Percentiles rank a stretch among this genome's conserved stretches.
phyloP scores from a whole-genome alignment of 2,113 vertebrate genomes.

The Callochromis pleurospilus region DNA sequence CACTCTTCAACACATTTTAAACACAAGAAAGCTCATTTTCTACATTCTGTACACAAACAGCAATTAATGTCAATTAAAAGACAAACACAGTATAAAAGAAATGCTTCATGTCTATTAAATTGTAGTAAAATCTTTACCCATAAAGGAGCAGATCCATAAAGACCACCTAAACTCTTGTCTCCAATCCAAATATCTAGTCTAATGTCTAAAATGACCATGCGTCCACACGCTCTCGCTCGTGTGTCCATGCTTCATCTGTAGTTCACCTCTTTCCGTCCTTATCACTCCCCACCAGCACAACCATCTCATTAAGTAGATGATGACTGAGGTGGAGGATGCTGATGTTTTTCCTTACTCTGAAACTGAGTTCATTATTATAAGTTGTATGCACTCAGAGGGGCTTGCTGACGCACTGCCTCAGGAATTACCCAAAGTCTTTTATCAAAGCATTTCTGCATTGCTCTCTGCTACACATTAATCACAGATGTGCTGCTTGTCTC shows the following conservation, averaged over 20 bases:
- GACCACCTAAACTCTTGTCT: background rate
- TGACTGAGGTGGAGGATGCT: background rate
- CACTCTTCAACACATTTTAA: background rate
- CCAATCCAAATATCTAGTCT: background rate
- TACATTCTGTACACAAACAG: background rate
- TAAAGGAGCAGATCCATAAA: background rate
- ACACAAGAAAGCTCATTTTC: background rate
- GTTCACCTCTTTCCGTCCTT: background rate
- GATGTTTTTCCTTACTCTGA: slow-evolving; percentile 42
- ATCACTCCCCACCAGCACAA: background rate
- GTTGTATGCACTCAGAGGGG: slow-evolving; percentile 33
- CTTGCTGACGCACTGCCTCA: slow-evolving; percentile 67
- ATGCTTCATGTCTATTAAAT: background rate
- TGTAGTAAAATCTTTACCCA: background rate
- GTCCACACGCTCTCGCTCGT: background rate
- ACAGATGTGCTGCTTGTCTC: slow-evolving; percentile 68
- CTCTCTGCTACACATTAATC: slow-evolving; percentile 74
- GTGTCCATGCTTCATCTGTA: background rate
- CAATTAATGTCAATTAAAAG: background rate
- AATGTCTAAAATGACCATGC: background rate
- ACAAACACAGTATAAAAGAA: background rate
- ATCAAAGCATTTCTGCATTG: slow-evolving; percentile 70
- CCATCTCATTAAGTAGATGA: background rate
- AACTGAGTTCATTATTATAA: slow-evolving; percentile 56
- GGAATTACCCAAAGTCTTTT: slow-evolving; percentile 72